A percentile compares a stretch with the other conserved stretches of the same genome.
Conservation (phyloP, 1,140 invertebrate genomes). For the Heterodera schachtii region DNA sequence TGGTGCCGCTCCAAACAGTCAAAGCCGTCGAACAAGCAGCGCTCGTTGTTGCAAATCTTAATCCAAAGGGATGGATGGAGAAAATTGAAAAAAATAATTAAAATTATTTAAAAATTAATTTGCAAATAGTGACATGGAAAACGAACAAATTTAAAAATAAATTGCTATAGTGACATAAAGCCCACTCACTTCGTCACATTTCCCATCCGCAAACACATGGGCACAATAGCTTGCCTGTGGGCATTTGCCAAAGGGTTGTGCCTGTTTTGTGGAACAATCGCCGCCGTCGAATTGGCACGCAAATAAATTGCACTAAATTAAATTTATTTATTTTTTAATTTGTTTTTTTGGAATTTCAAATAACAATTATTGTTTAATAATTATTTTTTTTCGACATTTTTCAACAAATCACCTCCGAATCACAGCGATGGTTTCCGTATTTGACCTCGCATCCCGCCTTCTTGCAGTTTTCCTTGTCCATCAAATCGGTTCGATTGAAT, state of each 20-base stretch:
- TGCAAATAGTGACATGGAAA: constrained; percentile 36
- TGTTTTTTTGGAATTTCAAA: too few species aligned
- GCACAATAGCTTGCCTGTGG: constrained; percentile 83
- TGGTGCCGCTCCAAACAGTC: constrained; percentile 73
- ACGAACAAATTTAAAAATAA: not conserved
- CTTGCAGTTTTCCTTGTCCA: constrained; percentile 38
- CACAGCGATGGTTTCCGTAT: constrained; percentile 49
- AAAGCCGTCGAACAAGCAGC: constrained; percentile 88
- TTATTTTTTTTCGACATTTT: too few species aligned
- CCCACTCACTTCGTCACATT: constrained; percentile 77
- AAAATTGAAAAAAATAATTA: too few species aligned
- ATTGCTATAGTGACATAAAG: not conserved
- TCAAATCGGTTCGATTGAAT: constrained; percentile 45
- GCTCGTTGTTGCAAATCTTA: constrained; percentile 79
- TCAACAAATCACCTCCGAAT: constrained; percentile 28
- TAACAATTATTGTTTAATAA: too few species aligned
- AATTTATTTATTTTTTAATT: not conserved
- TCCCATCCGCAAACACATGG: constrained; percentile 81
- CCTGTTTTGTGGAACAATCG: constrained; percentile 87
- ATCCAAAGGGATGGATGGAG: too few species aligned
- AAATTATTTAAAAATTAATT: too few species aligned
- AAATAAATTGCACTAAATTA: constrained; percentile 77
- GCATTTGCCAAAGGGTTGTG: constrained; percentile 89
- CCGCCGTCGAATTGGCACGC: constrained; percentile 93
- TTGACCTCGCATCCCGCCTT: constrained; percentile 33